These are phyloP conservation scores for Ptilodon capucinus DNA, from an alignment of 2,888 invertebrate species.

Conservation along the genomic window DNA sequence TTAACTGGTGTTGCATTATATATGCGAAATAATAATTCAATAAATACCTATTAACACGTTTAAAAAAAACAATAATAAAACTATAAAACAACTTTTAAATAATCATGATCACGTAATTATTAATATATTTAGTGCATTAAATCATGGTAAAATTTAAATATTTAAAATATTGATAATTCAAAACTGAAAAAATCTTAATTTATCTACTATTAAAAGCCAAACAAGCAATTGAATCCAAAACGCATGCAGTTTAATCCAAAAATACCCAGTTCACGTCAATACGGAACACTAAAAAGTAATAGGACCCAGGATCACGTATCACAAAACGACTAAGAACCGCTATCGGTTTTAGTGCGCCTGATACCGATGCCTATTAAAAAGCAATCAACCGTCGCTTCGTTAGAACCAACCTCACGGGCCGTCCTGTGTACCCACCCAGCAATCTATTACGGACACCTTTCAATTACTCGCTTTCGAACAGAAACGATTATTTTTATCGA, in stretches of 20 bases:
- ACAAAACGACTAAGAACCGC: conserved; percentile 19
- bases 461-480: conserved; percentile 17
- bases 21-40: too few relatives aligned
- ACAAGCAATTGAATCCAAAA: neutral
- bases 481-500: conserved; percentile 12
- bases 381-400: conserved; percentile 41
- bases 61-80: too few relatives aligned
- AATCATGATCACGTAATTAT: too few relatives aligned
- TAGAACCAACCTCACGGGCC: conserved; percentile 12
- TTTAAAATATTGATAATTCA: too few relatives aligned
- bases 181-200: too few relatives aligned
- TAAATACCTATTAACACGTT: too few relatives aligned
- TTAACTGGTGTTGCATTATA: too few relatives aligned
- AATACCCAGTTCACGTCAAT: neutral
- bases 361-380: conserved; percentile 45
- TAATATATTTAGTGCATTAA: too few relatives aligned
- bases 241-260: neutral
- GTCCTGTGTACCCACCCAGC: conserved; percentile 13
- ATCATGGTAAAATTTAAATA: too few relatives aligned
- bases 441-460: conserved; percentile 23
- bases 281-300: conserved; percentile 10
- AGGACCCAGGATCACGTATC: conserved; percentile 18
- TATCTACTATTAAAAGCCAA: too few relatives aligned
- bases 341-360: conserved; percentile 12
- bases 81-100: too few relatives aligned